Evolutionary conservation across 1,140 invertebrate species (phyloP), one percentile per base, ranked within the genome.

Genomic region (Trachymyrmex septentrionalis): DNA sequence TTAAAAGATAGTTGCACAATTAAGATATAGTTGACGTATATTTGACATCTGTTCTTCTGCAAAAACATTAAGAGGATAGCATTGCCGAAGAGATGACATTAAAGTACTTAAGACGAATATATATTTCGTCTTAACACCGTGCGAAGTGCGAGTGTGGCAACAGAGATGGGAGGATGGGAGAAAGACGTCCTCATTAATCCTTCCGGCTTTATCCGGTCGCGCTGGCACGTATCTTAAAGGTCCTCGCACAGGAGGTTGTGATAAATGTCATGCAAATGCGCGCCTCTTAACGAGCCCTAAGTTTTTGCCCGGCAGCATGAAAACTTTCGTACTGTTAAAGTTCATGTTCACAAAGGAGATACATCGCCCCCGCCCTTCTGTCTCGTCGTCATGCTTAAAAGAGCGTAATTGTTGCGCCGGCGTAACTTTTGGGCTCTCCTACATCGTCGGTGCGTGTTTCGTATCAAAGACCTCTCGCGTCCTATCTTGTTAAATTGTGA

Each of bases 221-320:
- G 48, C 85, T 76, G 67, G 69, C 80, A 84, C 61, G 76, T 78
- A 86, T 76, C 44, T 71, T 71, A 48, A 84, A 87, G 55, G 48
- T 84, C 53, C 55, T 86, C 44, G 34, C 61, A 66, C 61, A 66
- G 38, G 50, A 63, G 53, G 53, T 87, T 80, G 53, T 89, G 88
- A 89, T 89, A 86, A 89, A 77, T 89, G 87, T 86, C 88, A 89
- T 69, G 87, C 71, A 80, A 88, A 86, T 76, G 71, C 63, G 71
- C 82, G 55, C 30, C 34, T 66, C 88, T 89, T 89, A 89, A 89
- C 88, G 88, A 89, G 87, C 48, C 84, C 50, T 82, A 81, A 89
- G 84, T 89, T 89, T 89, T 89, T 89, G 76, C 85, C 71, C 61
- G 27, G 76, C 55, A 86, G 75, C 55, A 75, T 53, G 76, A 69